Evolutionary conservation across 2,113 vertebrate genomes (phyloP).

Genomic region (Corythornis cristatus): DNA sequence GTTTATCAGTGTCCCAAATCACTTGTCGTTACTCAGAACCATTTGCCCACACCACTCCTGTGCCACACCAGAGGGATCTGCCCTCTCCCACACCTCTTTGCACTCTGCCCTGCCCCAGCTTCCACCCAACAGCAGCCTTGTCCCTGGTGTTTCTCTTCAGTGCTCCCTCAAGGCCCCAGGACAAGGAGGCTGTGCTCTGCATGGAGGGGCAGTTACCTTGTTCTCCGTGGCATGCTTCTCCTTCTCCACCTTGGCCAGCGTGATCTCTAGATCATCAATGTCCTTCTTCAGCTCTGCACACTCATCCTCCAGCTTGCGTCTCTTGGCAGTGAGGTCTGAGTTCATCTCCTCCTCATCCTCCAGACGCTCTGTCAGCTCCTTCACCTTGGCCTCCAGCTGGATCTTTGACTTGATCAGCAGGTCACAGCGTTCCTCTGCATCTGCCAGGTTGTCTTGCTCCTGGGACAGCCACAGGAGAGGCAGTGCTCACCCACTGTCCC

Average conservation of each 20-base stretch:
- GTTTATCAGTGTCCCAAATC: neutral
- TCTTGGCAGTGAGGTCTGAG: slow-evolving; percentile 83
- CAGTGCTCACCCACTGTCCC: neutral
- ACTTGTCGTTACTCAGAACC: neutral
- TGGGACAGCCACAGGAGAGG: slow-evolving; percentile 31
- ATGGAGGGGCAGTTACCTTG: slow-evolving; percentile 76
- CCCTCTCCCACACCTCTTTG: neutral
- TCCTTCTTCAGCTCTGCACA: slow-evolving; percentile 93
- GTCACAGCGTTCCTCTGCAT: slow-evolving; percentile 92
- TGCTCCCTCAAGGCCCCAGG: neutral
- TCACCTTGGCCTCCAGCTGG: slow-evolving; percentile 90
- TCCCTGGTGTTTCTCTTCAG: fast-evolving
- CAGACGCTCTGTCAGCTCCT: slow-evolving; percentile 87
- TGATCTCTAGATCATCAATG: slow-evolving; percentile 92
- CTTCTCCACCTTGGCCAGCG: slow-evolving; percentile 92
- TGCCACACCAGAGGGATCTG: neutral
- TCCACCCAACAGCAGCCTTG: neutral
- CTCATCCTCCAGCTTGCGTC: slow-evolving; percentile 91
- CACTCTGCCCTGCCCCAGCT: neutral
- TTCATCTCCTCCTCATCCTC: slow-evolving; percentile 94
- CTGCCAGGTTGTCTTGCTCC: slow-evolving; percentile 94
- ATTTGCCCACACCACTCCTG: neutral
- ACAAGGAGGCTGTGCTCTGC: neutral
- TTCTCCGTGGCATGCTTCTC: slow-evolving; percentile 96
- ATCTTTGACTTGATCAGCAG: slow-evolving; percentile 94